Percentiles rank a stretch among this genome's conserved stretches.
Conservation (phyloP, 2,797 vertebrate genomes). For the Enteromius viviparus region DNA sequence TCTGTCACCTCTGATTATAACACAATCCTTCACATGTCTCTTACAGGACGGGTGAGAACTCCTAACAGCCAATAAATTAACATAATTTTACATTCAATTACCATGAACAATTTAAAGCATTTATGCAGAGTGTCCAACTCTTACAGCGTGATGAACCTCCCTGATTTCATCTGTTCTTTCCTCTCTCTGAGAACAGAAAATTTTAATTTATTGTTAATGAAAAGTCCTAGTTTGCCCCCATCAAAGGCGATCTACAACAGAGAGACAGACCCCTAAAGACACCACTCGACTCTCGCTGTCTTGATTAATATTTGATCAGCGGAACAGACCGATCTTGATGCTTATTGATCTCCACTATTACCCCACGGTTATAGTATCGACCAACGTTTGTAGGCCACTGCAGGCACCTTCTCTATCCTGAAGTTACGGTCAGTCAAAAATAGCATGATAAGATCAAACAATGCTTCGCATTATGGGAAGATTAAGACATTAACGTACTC, state of each 20-base stretch:
- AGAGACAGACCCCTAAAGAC: conserved; percentile 30
- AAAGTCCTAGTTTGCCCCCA: conserved; percentile 21
- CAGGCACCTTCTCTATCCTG: conserved; percentile 11
- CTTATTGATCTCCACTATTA: conserved; percentile 85
- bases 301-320: conserved; percentile 84
- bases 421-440: conserved; percentile 44
- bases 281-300: conserved; percentile 39
- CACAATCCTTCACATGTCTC: conserved; percentile 41
- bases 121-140: neutral
- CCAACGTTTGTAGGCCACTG: conserved; percentile 60
- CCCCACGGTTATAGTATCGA: conserved; percentile 79
- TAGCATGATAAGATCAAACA: neutral
- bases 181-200: neutral
- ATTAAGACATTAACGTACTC: neutral
- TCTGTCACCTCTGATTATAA: conserved; percentile 37
- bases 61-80: conserved; percentile 67
- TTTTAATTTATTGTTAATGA: conserved; percentile 8
- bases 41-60: conserved; percentile 45
- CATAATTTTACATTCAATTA: conserved; percentile 66
- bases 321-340: conserved; percentile 72
- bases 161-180: neutral
- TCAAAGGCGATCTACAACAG: neutral
- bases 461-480: neutral
- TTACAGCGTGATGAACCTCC: neutral
- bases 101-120: conserved; percentile 56